A percentile compares a stretch with the other conserved stretches of the same genome.
phyloP scores from a whole-genome alignment of 1,140 invertebrate genomes.

The Pseudomyrmex sp. region DNA sequence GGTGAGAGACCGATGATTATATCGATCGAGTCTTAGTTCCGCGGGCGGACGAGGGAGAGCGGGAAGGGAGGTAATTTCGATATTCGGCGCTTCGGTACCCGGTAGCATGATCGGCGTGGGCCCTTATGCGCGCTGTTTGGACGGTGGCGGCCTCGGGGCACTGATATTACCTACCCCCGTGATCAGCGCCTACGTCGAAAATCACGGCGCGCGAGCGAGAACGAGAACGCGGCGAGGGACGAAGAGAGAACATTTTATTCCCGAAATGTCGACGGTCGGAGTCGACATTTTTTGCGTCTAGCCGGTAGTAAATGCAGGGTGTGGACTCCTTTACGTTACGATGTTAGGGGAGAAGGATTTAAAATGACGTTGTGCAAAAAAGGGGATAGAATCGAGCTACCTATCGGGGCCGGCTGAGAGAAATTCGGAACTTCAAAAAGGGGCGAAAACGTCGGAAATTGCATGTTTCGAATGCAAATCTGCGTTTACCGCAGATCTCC shows the following conservation, averaged over 20 bases:
- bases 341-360: background rate
- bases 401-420: slow-evolving; percentile 35
- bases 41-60: background rate
- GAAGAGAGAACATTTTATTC: slow-evolving; percentile 59
- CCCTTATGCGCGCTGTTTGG: slow-evolving; percentile 70
- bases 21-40: slow-evolving; percentile 76
- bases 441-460: slow-evolving; percentile 79
- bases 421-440: slow-evolving; percentile 73
- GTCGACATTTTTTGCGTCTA: slow-evolving; percentile 84
- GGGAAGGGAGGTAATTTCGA: slow-evolving; percentile 77
- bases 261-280: slow-evolving; percentile 62
- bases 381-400: slow-evolving; percentile 58
- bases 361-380: background rate
- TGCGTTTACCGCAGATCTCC: background rate
- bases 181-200: slow-evolving; percentile 80
- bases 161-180: slow-evolving; percentile 78
- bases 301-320: slow-evolving; percentile 84
- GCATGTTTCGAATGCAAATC: slow-evolving; percentile 82
- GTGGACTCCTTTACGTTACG: slow-evolving; percentile 46
- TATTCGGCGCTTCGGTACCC: slow-evolving; percentile 80
- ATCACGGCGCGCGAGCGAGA: slow-evolving; percentile 64
- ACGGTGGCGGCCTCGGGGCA: slow-evolving; percentile 75
- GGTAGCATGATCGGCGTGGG: slow-evolving; percentile 79
- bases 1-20: slow-evolving; percentile 84
- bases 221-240: slow-evolving; percentile 27